A percentile compares a stretch with the other conserved stretches of the same genome.
These are phyloP conservation scores for Auanema freiburgensis DNA, from an alignment of 2,888 invertebrate genomes.

Conservation along the genomic window DNA sequence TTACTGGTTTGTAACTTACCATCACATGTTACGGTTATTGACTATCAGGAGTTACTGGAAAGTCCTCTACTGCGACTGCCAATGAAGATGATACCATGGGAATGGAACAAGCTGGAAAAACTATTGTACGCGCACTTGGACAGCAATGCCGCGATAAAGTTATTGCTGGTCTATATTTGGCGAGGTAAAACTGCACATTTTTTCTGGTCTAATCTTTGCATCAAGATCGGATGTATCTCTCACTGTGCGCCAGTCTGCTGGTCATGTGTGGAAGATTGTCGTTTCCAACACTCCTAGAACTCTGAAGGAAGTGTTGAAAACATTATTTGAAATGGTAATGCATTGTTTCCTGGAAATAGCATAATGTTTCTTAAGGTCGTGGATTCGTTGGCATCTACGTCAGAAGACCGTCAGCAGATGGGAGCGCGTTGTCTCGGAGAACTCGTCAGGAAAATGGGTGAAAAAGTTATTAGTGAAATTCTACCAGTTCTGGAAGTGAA, in stretches of 20 bases:
- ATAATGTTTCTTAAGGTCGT: conserved; percentile 65
- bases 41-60: conserved; percentile 79
- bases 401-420: conserved; percentile 90
- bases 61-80: conserved; percentile 97
- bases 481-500: conserved; percentile 95
- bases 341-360: conserved; percentile 42
- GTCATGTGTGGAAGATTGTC: conserved; percentile 99
- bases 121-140: conserved; percentile 85
- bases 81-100: conserved; percentile 98
- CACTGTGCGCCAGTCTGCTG: conserved; percentile 93
- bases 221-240: conserved; percentile 89
- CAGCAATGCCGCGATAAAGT: conserved; percentile 87
- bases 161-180: conserved; percentile 92
- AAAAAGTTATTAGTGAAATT: conserved; percentile 90
- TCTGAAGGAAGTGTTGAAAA: conserved; percentile 89
- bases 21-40: not conserved
- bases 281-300: conserved; percentile 97
- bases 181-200: conserved; percentile 64
- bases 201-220: not conserved
- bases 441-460: conserved; percentile 92
- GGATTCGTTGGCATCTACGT: conserved; percentile 91
- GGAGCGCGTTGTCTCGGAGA: conserved; percentile 95
- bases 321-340: conserved; percentile 81
- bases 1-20: conserved; percentile 75
- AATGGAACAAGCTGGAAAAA: conserved; percentile 89